Evolutionary conservation across 2,113 vertebrate genomes (phyloP), one percentile per base, ranked within the genome.

Genomic region (Pycnonotus jocosus): DNA sequence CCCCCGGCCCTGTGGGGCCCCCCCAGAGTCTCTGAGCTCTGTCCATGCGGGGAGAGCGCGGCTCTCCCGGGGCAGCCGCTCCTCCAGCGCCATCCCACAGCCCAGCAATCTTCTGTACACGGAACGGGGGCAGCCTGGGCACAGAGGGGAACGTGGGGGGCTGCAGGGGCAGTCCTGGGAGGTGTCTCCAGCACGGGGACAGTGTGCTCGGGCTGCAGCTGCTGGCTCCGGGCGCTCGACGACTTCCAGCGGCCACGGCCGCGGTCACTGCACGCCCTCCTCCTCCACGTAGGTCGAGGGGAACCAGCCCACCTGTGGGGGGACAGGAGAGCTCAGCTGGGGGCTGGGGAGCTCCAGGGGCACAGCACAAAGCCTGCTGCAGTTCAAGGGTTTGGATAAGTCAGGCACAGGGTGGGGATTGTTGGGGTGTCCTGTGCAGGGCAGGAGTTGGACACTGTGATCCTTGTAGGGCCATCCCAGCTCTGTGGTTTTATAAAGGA

Each of bases 231-330:
- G 95, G 88, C n/a, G 20, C 90, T 91, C 74, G 21, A 12, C 0
- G 31, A 72, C 92, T 91, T 90, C 91, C 51, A 82, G 18, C 56
- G 21, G 57, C 6, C 91, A 47, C 15, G 57, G 35, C 64, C 1
- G 9, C 45, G 2, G 31, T 98, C 98, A 99, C 86, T 99, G 99
- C 68, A 98, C 95, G 2, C 98, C 99, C 79, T 99, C 99, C 95
- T 99, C 99, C 69, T 99, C 99, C 68, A 99, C 99, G 1, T 99
- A 99, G 0, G 99, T 99, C 0, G 99, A 99, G 71, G 99, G 99
- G 91, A 99, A 99, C 99, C 99, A 99, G 88, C 99, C 99, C 1
- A 99, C 98, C 99, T 99, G 98, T 20, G 83, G 93, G 50, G 94
- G 79, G 88, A 10, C 53, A 0, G 4, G 15, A 70, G 42, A 58